Percentiles rank a stretch among this genome's conserved stretches.
These are phyloP conservation scores for Laupala kohalensis DNA, from an alignment of 1,140 invertebrate genomes.

Conservation along the genomic window DNA sequence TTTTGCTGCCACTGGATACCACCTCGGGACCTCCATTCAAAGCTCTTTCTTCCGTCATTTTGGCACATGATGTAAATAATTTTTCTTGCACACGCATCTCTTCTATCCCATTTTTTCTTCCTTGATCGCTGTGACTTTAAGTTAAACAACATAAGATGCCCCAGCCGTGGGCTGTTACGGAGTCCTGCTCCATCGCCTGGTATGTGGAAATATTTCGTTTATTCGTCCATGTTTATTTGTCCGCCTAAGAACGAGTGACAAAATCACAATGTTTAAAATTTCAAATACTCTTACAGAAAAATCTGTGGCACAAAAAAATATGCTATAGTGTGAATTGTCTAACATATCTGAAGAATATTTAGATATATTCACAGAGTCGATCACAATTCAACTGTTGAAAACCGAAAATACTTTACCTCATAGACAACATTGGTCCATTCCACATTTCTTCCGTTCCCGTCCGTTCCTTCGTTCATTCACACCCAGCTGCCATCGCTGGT, in stretches of 20 bases:
- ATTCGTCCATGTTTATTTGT: slow-evolving; percentile 17
- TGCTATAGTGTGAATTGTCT: background rate
- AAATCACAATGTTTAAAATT: slow-evolving; percentile 6
- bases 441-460: slow-evolving; percentile 16
- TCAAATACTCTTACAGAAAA: background rate
- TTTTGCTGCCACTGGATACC: slow-evolving; percentile 20
- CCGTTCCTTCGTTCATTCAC: slow-evolving; percentile 17
- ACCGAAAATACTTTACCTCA: slow-evolving; percentile 12
- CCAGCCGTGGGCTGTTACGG: slow-evolving; percentile 12
- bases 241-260: slow-evolving; percentile 18
- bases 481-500: slow-evolving; percentile 14
- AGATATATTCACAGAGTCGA: background rate
- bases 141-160: slow-evolving; percentile 9
- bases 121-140: slow-evolving; percentile 11
- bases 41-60: slow-evolving; percentile 24
- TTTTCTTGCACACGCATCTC: slow-evolving; percentile 22
- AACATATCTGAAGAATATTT: background rate
- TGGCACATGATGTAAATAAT: slow-evolving; percentile 22
- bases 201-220: slow-evolving; percentile 17
- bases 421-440: slow-evolving; percentile 18
- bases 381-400: slow-evolving; percentile 5
- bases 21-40: slow-evolving; percentile 23
- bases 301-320: background rate
- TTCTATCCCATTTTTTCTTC: slow-evolving; percentile 17
- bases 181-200: slow-evolving; percentile 16